Evolutionary conservation across 2,797 vertebrate species (phyloP), one percentile per base, ranked within the genome.

Genomic region (Notoglanidium macrostoma): DNA sequence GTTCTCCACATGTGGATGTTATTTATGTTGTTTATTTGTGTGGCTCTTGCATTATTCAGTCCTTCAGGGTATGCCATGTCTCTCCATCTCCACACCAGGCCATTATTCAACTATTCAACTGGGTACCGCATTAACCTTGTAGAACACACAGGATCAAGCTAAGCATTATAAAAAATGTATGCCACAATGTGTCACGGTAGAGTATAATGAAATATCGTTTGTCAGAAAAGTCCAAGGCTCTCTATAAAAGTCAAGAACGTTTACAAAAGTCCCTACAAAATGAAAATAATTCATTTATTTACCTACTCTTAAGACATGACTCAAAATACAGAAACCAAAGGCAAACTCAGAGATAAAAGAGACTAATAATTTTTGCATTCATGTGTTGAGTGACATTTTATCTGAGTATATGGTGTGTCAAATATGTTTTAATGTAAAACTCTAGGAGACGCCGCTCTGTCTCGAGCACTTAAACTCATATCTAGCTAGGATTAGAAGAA

Each of bases 71-170:
- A 88, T 78, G 23, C 32, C 46, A 76, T 51, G 29, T 26, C n/a
- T 83, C 51, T 82, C 63, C 81, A 84, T 86, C 87, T 90, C 65
- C 76, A 77, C 32, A 83, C 70, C 91, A 91, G 86, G 72, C 70
- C 81, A 90, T 92, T 91, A 89, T 83, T 91, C 91, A 85, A 77
- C 61, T 84, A 89, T 83, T 90, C 91, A 85, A 72, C 73, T 81
- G 87, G 70, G 85, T 83, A 87, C 40, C 55, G 84, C 83, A 59
- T 89, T 90, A 91, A 92, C 92, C 91, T 89, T 91, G 90, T 85
- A 86, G 55, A 57, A 79, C 59, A 73, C 70, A 32, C 32, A 77
- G 83, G 79, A 84, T 44, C 35, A 76, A 63, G 84, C 23, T 72
- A 73, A 84, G 82, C 49, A 61, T 35, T 90, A 88, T 89, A 70